Base-by-base conservation (phyloP, 2,113 vertebrate genomes). In the Toxotes chatareus region DNA sequence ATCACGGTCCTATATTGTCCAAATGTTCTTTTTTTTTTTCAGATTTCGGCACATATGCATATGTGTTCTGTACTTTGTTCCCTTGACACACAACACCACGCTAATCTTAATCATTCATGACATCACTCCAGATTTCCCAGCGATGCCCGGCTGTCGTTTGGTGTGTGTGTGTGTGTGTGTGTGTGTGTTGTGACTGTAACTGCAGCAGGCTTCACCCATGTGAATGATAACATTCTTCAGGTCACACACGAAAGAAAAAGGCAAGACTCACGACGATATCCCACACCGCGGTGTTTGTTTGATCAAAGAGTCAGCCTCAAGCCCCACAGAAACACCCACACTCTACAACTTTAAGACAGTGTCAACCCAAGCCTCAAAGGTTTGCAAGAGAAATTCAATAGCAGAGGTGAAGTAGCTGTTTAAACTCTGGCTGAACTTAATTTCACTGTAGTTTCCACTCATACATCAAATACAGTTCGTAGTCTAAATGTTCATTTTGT, bases 81-180 rank as follows among this genome's bases (percentile, higher is more conserved):
- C 53, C 9, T 63, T 47, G 67, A 82, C 73, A 89, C 77, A 32
- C 60, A 31, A 84, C 71, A 79, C 84, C 56, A 44, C 40, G 21
- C 47, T 63, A 8, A 0, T 73, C 64, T 93, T 62, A 92, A 90
- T 91, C 78, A 92, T 93, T 93, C 32, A 92, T 93, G 84, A 86
- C 56, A 51, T 73, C 57, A 71, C 61, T 79, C 63, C 79, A 83
- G 86, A 89, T 92, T 92, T 91, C 86, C 85, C 91, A 91, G 84
- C 79, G 27, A 79, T 74, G 66, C 73, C 82, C 68, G 27, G 78
- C 89, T 92, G 91, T 73, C 72, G 51, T 46, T 60, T 17, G 31
- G 56, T 36, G 31, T 74, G 61, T 13, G 55, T 23, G 57, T 36
- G 31, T 74, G 61, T 13, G 55, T 23, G 57, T 42, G 64, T 62